Base-by-base conservation (phyloP, 2,888 invertebrate genomes). In the Arctia plantaginis region DNA sequence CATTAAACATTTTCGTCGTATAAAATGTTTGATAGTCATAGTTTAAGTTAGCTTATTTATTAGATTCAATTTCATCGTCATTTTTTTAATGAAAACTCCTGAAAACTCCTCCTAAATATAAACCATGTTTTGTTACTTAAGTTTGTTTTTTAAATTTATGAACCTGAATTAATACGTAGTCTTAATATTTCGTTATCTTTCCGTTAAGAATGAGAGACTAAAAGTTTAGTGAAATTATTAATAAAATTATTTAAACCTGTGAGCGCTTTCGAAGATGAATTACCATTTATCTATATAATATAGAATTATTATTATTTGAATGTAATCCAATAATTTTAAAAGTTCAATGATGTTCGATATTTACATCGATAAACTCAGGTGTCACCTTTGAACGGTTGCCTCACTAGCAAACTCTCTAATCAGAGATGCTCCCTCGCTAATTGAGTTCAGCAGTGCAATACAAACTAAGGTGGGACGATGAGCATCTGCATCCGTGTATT, bases 361-460 rank as follows among this genome's bases (percentile, higher is more conserved):
- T n/a, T n/a, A 8, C 66, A 44, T 66, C 66, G 70, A 74, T 70
- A 71, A 59, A 62, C 51, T 33, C 59, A 66, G n/a, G 27, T 62
- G 35, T 59, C 39, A 70, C 10, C 51, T 30, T 59, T 30, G 77
- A 77, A 83, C 71, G 73, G 69, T 71, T 35, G 66, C 80, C 66
- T 76, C 74, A 70, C 74, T 70, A 74, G 66, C 73, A 66, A 69
- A 62, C 62, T 59, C 70, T 70, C 66, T 74, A 74, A 74, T 74
- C 70, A 74, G 70, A 74, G 74, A 74, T 66, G 66, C 71, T 74
- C 69, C 75, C 71, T 73, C 66, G 65, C 75, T 82, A 78, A 82
- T 82, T 81, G 75, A 79, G 74, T 77, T 77, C 74, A 59, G 66
- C 35, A 51, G 70, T 71, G 74, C 70, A 71, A 59, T 66, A 66